Evolutionary conservation across 2,113 vertebrate species (phyloP).

Genomic region (Xyliphius kryptos): DNA sequence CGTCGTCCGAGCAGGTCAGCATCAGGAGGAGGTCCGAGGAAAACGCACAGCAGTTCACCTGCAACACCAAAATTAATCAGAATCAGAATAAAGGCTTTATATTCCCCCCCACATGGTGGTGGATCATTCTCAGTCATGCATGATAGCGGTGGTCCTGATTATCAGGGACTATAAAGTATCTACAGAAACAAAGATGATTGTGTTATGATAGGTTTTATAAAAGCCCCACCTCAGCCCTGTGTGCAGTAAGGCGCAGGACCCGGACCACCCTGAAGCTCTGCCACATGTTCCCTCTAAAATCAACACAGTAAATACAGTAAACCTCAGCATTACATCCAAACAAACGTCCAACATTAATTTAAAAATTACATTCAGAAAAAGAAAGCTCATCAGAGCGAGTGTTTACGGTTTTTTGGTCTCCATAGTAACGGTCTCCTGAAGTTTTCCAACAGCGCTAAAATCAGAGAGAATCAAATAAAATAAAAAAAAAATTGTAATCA

Average conservation of each 20-base stretch:
- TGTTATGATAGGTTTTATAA: not conserved
- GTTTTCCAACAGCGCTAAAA: not conserved
- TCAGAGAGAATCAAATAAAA: not conserved
- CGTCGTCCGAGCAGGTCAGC: too few relatives aligned
- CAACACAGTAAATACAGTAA: not conserved
- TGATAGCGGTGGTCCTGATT: too few relatives aligned
- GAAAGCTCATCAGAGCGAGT: not conserved
- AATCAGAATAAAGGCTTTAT: too few relatives aligned
- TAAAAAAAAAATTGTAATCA: too few relatives aligned
- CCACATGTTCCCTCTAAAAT: constrained; percentile 15
- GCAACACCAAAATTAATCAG: too few relatives aligned
- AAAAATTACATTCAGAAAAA: too few relatives aligned
- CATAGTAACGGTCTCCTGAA: constrained; percentile 25
- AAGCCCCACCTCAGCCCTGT: constrained; percentile 36
- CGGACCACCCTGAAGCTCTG: not conserved
- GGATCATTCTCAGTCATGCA: too few relatives aligned
- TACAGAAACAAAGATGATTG: not conserved
- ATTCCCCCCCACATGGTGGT: too few relatives aligned
- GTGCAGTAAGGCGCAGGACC: constrained; percentile 30
- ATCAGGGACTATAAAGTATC: too few relatives aligned
- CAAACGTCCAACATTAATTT: too few relatives aligned
- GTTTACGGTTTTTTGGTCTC: constrained; percentile 29
- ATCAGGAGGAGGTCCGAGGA: too few relatives aligned
- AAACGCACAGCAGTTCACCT: too few relatives aligned
- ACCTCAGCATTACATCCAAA: not conserved